Evolutionary conservation across 2,113 vertebrate genomes (phyloP), one percentile per base, ranked within the genome.

Genomic region (Phyllopteryx taeniolatus): DNA sequence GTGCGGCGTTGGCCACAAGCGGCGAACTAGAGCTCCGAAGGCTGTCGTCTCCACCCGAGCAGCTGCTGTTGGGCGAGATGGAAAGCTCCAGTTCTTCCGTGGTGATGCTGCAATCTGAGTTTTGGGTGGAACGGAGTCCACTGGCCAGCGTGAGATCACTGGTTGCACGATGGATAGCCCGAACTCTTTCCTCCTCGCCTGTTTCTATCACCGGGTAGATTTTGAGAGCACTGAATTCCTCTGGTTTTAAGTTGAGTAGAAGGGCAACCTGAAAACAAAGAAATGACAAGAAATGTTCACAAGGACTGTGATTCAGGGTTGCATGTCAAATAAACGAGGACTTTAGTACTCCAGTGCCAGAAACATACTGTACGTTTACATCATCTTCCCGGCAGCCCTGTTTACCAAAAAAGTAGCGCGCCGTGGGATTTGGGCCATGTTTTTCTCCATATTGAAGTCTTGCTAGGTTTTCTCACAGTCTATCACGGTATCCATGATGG

Each of bases 51-150:
- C 44, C 22, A 5, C 47, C 44, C 4, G 22, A 49, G n/a, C 20
- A 66, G 44, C 44, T 66, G 44, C 22, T 66, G 44, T 31, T 46
- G 44, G 8, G 64, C 22, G 14, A 47, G 22, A 47, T 47, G 43
- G 64, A 66, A 66, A 66, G 44, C 14, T 66, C 64, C 64, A 66
- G 43, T 31, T 46, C 63, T 22, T 66, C 43, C 13, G 63, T 66
- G 64, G 22, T 22, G 43, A 13, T 35, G n/a, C 64, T 66, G 44
- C 42, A 46, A 15, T 66, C n/a, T 2, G 22, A 66, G 22, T 31
- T 66, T 66, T 66, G 64, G 13, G 6, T 47, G 43, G 43, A 47
- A 17, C 22, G 5, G 64, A 44, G 64, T 5, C 14, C 12, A 31
- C 6, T 66, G n/a, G 43, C 44, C 59, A 35, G 8, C 14, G 31